Conservation (phyloP, 2,113 vertebrate species). For the Syngnathus scovelli region DNA sequence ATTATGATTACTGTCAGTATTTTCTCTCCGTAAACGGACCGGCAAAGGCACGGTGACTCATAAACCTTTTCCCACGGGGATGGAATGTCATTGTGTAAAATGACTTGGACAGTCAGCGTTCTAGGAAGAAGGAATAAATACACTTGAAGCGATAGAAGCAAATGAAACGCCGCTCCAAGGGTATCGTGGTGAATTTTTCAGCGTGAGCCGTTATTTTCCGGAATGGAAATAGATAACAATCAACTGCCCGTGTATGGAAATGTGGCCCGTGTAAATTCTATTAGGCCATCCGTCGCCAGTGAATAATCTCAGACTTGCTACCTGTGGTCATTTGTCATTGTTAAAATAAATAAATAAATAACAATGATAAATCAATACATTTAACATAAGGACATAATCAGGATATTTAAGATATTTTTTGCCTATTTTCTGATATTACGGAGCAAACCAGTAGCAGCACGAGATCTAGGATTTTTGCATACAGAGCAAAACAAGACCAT, state of each 20-base stretch:
- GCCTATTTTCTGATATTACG: too few species aligned
- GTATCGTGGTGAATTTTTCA: background rate
- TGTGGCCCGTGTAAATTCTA: background rate
- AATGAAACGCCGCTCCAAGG: background rate
- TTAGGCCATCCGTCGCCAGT: background rate
- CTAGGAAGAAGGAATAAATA: background rate
- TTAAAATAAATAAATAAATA: too few species aligned
- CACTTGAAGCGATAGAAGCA: background rate
- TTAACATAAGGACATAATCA: background rate
- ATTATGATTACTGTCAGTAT: slow-evolving; percentile 51
- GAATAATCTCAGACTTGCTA: background rate
- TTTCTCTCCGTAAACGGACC: slow-evolving; percentile 18
- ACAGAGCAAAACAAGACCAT: background rate
- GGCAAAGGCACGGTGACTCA: slow-evolving; percentile 45
- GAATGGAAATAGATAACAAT: background rate
- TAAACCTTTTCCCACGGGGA: slow-evolving; percentile 28
- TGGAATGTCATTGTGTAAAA: slow-evolving; percentile 48
- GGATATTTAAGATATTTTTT: background rate
- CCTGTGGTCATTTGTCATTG: background rate
- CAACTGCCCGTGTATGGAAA: background rate
- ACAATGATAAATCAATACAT: background rate
- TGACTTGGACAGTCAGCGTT: slow-evolving; percentile 34
- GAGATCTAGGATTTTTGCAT: slow-evolving; percentile 7
- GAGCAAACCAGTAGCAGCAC: too few species aligned
- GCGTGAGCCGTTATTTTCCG: slow-evolving; percentile 58